Base-by-base conservation (phyloP, 1,140 invertebrate genomes). In the Rhopalosiphum maidis region DNA sequence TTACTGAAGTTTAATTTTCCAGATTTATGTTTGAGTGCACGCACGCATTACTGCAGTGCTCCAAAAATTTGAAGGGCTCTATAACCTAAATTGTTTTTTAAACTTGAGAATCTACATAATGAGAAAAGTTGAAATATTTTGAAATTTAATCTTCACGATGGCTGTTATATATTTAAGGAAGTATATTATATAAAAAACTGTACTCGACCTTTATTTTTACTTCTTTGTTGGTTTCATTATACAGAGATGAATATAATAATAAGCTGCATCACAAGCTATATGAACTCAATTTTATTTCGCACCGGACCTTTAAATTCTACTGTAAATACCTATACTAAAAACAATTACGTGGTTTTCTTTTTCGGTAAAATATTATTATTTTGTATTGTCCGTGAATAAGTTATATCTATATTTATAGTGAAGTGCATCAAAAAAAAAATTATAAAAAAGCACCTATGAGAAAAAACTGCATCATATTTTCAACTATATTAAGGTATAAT, bases 51-150 rank as follows among this genome's bases (percentile, higher is more conserved):
- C 30, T 25, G 37, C 9, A 3, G 37, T 25, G 37, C 1, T 43
- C 22, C 41, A 23, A 86, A 86, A 86, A 1, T 43, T 43, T 77
- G 1, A 43, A 11, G 37, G 23, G 2, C 37, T 43, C 23, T 25
- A 41, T 86, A 30, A 15, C 43, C 30, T 43, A 30, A 46, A 86
- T 86, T 48, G 15, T 86, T 86, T 86, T 86, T 86, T 86, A 86
- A 86, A 21, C 37, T 30, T 2, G 15, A 25, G 5, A 30, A 86
- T 46, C 43, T 86, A 43, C 85, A 41, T 86, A 46, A 86, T 46
- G 85, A 43, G 85, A 46, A n/a, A 86, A 86, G 43, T 86, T 46
- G 85, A 86, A 77, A 77, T 77, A n/a, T 77, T 77, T 77, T 77
- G 60, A 77, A 86, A 86, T 46, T 86, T n/a, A 21, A 86, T 86